Percentiles rank a stretch among this genome's conserved stretches.
Conservation (phyloP, 2,797 vertebrate genomes). For the Crypturellus tataupa region DNA sequence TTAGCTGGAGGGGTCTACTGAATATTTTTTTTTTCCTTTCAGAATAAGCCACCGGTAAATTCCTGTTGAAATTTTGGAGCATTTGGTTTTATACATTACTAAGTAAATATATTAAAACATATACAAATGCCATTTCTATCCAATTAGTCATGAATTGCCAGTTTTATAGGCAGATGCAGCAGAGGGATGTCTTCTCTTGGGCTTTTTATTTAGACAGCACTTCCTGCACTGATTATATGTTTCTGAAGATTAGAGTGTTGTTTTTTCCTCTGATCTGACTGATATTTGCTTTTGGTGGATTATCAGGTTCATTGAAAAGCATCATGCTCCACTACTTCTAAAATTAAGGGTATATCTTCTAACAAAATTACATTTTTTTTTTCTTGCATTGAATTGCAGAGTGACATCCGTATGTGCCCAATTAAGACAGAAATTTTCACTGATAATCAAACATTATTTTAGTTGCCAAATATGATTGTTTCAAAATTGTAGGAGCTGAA, state of each 20-base stretch:
- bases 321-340: background rate
- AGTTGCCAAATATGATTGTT: background rate
- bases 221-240: background rate
- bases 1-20: background rate
- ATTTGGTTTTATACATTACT: background rate
- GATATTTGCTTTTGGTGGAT: background rate
- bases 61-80: background rate
- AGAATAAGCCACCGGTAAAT: fast-evolving
- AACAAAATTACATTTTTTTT: background rate
- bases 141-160: background rate
- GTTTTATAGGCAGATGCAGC: background rate
- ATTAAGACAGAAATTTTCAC: background rate
- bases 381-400: background rate
- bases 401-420: background rate
- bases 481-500: background rate
- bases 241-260: background rate
- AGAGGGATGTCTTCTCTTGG: background rate
- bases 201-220: background rate
- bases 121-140: background rate
- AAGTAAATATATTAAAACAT: background rate
- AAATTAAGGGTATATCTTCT: background rate
- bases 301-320: background rate
- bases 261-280: background rate
- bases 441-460: background rate
- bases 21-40: background rate